Evolutionary conservation across 30 jellyfish, hydroid and myxozoan genomes (phyloP), one percentile per base, ranked within the genome.

Genomic region (Hydra vulgaris): DNA sequence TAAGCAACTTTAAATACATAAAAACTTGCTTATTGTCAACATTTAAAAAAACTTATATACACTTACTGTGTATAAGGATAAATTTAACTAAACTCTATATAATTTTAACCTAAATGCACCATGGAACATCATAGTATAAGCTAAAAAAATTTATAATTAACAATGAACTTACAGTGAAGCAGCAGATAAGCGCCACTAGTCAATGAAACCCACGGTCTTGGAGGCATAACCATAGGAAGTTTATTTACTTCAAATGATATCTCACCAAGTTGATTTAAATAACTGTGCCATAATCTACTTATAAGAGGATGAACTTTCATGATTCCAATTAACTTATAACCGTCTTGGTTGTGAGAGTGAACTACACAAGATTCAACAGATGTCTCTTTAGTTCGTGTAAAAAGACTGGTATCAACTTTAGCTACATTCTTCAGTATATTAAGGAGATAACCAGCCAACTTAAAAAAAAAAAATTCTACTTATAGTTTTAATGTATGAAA

Each of bases 201-300:
- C 52, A 73, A 27, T 7, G 96, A 82, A 7, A 95, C 77, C 98
- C 98, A 91, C 15, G 98, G 98, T 53, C 95, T 81, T 17, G 98
- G 98, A 18, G 98, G 98, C 19, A 91, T 84, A 53, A 86, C 54
- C 89, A 91, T 91, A 7, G 98, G 98, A 18, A 91, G 79, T 68
- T 91, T 91, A 54, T 85, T 85, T 0, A 88, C 76, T 74, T 86
- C 96, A 87, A 91, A 81, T 78, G 95, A 85, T 40, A 91, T 82
- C 21, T 86, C 89, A 17, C 98, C 98, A 70, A 75, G 89, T 25
- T 85, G 84, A 7, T 92, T 56, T 24, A 91, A 55, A 70, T 91
- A 83, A 26, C 93, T 82, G 53, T 82, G 87, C 74, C 79, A 91
- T 0, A 91, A 40, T 68, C 92, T 71, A n/a, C 91, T 84, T 20